Evolutionary conservation across 1,140 invertebrate genomes (phyloP).

Genomic region (Holcopasites calliopsidis): DNA sequence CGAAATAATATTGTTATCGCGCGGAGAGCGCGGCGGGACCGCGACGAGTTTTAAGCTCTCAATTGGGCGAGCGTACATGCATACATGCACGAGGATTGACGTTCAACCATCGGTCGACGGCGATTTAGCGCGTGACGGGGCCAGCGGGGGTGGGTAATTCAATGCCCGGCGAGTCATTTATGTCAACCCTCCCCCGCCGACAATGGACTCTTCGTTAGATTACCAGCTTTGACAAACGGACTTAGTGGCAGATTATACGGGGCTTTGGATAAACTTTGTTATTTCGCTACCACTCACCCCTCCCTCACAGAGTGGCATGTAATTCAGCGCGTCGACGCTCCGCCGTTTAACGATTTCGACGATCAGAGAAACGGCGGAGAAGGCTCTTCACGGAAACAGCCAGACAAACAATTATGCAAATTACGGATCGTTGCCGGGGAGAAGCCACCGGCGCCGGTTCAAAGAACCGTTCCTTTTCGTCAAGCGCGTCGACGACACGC

Average conservation of each 20-base stretch:
- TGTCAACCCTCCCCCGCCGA: slow-evolving; percentile 4
- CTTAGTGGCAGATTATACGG: slow-evolving; percentile 4
- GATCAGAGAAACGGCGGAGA: slow-evolving; percentile 1
- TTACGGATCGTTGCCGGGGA: slow-evolving; percentile 4
- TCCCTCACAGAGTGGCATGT: too few relatives aligned
- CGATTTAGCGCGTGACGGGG: not conserved
- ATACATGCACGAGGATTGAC: not conserved
- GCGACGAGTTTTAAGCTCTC: not conserved
- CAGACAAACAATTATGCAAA: slow-evolving; percentile 33
- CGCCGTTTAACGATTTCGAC: not conserved
- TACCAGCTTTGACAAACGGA: slow-evolving; percentile 7
- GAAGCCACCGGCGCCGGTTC: not conserved
- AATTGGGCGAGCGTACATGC: not conserved
- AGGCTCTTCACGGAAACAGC: slow-evolving; percentile 3
- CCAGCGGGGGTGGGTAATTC: not conserved
- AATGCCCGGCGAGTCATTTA: slow-evolving; percentile 13
- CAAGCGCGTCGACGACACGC: not conserved
- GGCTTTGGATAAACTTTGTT: not conserved
- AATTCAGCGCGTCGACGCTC: not conserved
- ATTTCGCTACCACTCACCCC: slow-evolving; percentile 6
- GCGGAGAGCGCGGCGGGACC: too few relatives aligned
- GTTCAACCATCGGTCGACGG: not conserved
- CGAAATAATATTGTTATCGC: not conserved
- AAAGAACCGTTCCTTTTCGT: not conserved
- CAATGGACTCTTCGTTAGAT: slow-evolving; percentile 1